These are phyloP conservation scores for Chaetodon trifascialis DNA, from an alignment of 2,113 vertebrate genomes.

Conservation along the genomic window DNA sequence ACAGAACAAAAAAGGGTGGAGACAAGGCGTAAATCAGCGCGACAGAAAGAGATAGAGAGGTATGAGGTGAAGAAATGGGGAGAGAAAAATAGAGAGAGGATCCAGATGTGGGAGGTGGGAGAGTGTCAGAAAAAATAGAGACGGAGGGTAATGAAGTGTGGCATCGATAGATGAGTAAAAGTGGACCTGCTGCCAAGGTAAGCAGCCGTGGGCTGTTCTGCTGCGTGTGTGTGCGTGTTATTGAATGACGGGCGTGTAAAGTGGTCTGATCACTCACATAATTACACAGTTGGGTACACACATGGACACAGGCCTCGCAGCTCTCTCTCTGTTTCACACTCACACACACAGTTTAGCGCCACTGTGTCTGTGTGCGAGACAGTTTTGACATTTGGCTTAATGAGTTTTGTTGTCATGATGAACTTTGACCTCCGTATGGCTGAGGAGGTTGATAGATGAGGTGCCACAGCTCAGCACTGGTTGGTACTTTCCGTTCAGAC, in stretches of 20 bases:
- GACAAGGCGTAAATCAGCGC: not conserved
- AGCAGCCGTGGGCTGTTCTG: slow-evolving; percentile 37
- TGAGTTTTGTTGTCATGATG: slow-evolving; percentile 60
- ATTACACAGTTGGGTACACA: slow-evolving; percentile 57
- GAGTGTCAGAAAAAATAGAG: slow-evolving; percentile 39
- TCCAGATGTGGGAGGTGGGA: slow-evolving; percentile 31
- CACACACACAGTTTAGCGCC: slow-evolving; percentile 14
- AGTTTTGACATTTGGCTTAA: slow-evolving; percentile 61
- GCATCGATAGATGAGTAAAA: slow-evolving; percentile 58
- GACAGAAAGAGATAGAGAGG: not conserved
- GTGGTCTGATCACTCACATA: slow-evolving; percentile 62
- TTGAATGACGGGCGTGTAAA: slow-evolving; percentile 65
- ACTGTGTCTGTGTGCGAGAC: slow-evolving; percentile 37
- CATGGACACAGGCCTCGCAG: slow-evolving; percentile 11
- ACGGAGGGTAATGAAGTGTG: slow-evolving; percentile 64
- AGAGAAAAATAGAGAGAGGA: not conserved
- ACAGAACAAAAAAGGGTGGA: not conserved
- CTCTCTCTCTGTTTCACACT: not conserved
- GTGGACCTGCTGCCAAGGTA: slow-evolving; percentile 60
- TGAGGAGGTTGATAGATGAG: slow-evolving; percentile 41
- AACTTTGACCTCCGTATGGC: slow-evolving; percentile 53
- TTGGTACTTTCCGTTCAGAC: slow-evolving; percentile 1
- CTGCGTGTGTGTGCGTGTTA: slow-evolving; percentile 41
- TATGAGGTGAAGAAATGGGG: not conserved
- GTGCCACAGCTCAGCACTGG: not conserved